Percentiles rank a stretch among this genome's conserved stretches.
These are phyloP conservation scores for Ditula angustiorana DNA, from an alignment of 2,888 invertebrate genomes.

Conservation along the genomic window DNA sequence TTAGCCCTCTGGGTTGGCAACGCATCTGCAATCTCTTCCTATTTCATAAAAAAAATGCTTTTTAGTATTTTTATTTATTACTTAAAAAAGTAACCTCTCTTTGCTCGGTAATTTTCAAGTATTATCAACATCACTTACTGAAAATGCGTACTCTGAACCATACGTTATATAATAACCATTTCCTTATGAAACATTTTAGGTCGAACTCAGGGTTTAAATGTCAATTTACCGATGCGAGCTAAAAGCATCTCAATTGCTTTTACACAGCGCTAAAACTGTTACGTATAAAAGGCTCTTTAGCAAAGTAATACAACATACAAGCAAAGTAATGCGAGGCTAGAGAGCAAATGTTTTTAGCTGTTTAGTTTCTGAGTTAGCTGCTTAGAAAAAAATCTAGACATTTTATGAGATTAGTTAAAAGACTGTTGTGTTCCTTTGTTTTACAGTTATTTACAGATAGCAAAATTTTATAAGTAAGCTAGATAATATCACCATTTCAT, in stretches of 20 bases:
- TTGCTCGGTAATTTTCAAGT: too few species aligned
- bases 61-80: too few species aligned
- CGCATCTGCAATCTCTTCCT: too few species aligned
- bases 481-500: too few species aligned
- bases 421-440: constrained; percentile 1
- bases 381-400: constrained; percentile 1
- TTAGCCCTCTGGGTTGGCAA: too few species aligned
- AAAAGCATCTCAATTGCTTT: constrained; percentile 38
- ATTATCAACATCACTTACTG: too few species aligned
- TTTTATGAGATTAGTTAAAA: background rate
- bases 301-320: constrained; percentile 18
- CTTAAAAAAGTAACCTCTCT: too few species aligned
- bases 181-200: constrained; percentile 17
- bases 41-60: too few species aligned
- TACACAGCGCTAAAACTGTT: constrained; percentile 25
- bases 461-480: too few species aligned
- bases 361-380: constrained; percentile 2
- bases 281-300: constrained; percentile 28
- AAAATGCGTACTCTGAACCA: too few species aligned
- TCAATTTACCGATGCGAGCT: constrained; percentile 34
- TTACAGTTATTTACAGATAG: background rate
- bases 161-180: background rate
- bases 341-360: background rate
- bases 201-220: constrained; percentile 25
- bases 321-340: background rate